Base-by-base conservation (phyloP, 2,113 vertebrate species). In the Melanerpes formicivorus region DNA sequence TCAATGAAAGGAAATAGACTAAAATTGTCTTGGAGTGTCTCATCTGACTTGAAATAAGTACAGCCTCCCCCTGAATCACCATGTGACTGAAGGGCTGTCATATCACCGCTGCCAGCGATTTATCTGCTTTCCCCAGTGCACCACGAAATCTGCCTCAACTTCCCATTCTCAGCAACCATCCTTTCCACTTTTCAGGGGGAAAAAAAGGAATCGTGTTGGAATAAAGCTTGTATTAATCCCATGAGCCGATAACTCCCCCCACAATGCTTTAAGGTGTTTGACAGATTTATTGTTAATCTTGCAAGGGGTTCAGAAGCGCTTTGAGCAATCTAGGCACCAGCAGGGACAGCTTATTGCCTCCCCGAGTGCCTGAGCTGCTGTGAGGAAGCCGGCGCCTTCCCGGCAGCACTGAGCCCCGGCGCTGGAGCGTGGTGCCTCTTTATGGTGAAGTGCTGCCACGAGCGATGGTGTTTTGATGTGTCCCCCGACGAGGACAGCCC, bases 291-390 rank as follows among this genome's bases (percentile, higher is more conserved):
- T 40, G 9, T 3, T 32, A n/a, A 63, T 18, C 34, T 25, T 4
- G 14, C n/a, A 3, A 13, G 65, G 4, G 84, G 5, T 14, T 54
- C 27, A 6, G 58, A 6, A 32, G 87, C 15, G 44, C 88, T 67
- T 8, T 25, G 26, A 66, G 83, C 71, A 3, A 16, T 62, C n/a
- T 56, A 13, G 18, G 1, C 69, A 4, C 4, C 76, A 25, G 58
- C 66, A 10, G 55, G 67, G 81, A 2, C 6, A 13, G 40, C 8
- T 66, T 50, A 11, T 8, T 3, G 54, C n/a, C 50, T n/a, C 16
- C 4, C 8, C 0, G 25, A 5, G 62, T 2, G 67, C 2, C 56
- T 14, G n/a, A 66, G 54, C 18, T 5, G 3, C 2, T 2, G 30
- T 2, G 32, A 23, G 13, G 13, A 26, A 75, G 11, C 18, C 5